Evolutionary conservation across 2,888 invertebrate species (phyloP), one percentile per base, ranked within the genome.

Genomic region (Eristalis tenax): DNA sequence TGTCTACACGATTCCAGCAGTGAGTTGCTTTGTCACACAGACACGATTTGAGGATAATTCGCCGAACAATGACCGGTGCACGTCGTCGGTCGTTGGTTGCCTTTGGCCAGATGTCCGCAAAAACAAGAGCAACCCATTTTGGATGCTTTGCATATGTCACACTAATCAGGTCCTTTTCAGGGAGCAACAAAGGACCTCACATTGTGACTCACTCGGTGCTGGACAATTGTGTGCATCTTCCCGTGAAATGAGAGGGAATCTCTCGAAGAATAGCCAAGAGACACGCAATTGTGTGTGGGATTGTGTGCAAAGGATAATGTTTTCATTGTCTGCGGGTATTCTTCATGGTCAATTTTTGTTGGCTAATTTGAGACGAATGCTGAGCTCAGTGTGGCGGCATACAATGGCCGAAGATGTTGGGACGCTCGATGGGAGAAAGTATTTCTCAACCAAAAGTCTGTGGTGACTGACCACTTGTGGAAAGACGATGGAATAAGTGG

Each of bases 111-210:
- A 86, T 86, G 86, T 78, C 66, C 59, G 28, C 32, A 32, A 32
- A 83, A 87, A 87, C 83, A 87, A 50, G 83, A 83, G 78, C 79
- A 79, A 71, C 73, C 77, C 56, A 65, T 32, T 32, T 74, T 43
- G 71, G 28, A 76, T 77, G 69, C 23, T 69, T 85, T 86, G 66
- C 75, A 59, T 79, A 71, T 43, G 77, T 79, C 50, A 50, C 71
- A 83, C 28, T 76, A 87, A 87, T 83, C 78, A 70, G 75, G 77
- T 63, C 73, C 69, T 26, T 43, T 70, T 66, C 38, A 74, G 15
- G 50, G 26, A n/a, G 5, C 6, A 78, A 11, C 22, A 80, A 73
- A 71, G 75, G 86, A 83, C 83, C 86, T 79, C 86, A 78, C 83
- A 79, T 75, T 68, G 82, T 86, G 75, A 82, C 81, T 85, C 80